Conservation (phyloP, 2,888 invertebrate genomes). For the Epiblema foenella region DNA sequence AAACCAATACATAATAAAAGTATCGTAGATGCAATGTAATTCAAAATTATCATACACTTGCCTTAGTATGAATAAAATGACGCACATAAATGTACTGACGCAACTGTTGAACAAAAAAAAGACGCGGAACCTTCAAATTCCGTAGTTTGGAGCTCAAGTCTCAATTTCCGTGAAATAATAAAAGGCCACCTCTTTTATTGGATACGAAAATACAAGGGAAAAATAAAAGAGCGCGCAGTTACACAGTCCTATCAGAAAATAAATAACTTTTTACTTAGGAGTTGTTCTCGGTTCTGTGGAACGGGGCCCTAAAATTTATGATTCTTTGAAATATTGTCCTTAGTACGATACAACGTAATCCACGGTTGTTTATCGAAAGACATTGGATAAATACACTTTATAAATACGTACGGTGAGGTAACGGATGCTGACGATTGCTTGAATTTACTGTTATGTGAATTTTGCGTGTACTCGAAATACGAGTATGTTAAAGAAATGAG, state of each 20-base stretch:
- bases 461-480: constrained; percentile 23
- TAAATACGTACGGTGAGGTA: constrained; percentile 41
- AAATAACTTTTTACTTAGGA: constrained; percentile 81
- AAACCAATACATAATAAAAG: background rate
- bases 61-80: constrained; percentile 8
- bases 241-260: constrained; percentile 83
- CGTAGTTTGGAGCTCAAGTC: constrained; percentile 59
- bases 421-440: constrained; percentile 18
- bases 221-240: constrained; percentile 75
- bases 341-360: constrained; percentile 52
- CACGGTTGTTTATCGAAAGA: constrained; percentile 50
- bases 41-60: constrained; percentile 3
- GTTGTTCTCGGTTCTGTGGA: constrained; percentile 74
- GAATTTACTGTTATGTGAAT: constrained; percentile 29
- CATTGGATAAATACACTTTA: constrained; percentile 46
- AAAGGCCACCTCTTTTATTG: constrained; percentile 77
- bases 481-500: constrained; percentile 4
- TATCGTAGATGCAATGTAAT: background rate
- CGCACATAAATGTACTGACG: constrained; percentile 3
- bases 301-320: constrained; percentile 80
- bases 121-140: constrained; percentile 24
- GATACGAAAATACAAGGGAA: constrained; percentile 64
- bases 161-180: constrained; percentile 79
- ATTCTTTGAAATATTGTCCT: constrained; percentile 75
- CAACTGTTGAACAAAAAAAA: constrained; percentile 7